Evolutionary conservation across 2,113 vertebrate genomes (phyloP).

Genomic region (Carettochelys insculpta): DNA sequence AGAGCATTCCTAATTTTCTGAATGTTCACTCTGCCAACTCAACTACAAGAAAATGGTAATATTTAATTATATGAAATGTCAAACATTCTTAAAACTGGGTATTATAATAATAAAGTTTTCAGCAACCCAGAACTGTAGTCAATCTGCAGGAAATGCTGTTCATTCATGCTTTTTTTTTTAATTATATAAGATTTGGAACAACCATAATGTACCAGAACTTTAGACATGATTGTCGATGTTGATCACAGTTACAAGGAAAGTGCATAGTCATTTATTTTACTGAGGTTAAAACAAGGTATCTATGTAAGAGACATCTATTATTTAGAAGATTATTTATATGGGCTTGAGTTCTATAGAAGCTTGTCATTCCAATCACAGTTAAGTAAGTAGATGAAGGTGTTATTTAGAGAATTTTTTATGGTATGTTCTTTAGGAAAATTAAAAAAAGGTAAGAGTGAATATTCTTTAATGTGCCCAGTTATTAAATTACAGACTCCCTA

Average conservation of each 20-base stretch:
- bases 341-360: not conserved
- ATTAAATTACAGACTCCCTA: slow-evolving; percentile 14
- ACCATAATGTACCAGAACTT: not conserved
- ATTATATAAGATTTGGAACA: not conserved
- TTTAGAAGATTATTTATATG: slow-evolving; percentile 27
- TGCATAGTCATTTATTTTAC: not conserved
- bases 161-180: not conserved
- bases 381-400: slow-evolving; percentile 41
- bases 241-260: not conserved
- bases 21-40: not conserved
- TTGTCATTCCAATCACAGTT: slow-evolving; percentile 15
- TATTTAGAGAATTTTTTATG: not conserved
- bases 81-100: not conserved
- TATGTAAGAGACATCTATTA: slow-evolving; percentile 3
- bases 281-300: not conserved
- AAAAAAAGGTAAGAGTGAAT: not conserved
- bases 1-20: not conserved
- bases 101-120: not conserved
- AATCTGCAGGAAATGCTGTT: not conserved
- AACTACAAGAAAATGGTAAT: not conserved
- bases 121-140: not conserved
- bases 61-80: not conserved
- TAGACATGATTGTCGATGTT: not conserved
- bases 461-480: slow-evolving; percentile 1
- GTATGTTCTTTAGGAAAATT: slow-evolving; percentile 7